A percentile compares a stretch with the other conserved stretches of the same genome.
Conservation (phyloP, 2,797 vertebrate species). For the Vultur gryphus region DNA sequence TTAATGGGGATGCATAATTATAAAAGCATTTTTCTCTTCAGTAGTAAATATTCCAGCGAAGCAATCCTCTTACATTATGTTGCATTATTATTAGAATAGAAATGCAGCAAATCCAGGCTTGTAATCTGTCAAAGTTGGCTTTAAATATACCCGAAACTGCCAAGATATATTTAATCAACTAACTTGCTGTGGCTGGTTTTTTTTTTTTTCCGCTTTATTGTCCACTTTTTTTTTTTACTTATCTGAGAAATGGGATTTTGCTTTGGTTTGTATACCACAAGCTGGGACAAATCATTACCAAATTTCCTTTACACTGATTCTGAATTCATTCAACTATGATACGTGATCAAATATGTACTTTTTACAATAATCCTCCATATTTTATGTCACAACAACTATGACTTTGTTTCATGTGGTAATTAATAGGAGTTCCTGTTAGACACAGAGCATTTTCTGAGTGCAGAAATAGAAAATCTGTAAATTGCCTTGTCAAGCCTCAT, state of each 20-base stretch:
- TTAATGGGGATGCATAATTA: not conserved
- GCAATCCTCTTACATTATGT: not conserved
- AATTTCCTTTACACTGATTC: not conserved
- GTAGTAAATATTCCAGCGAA: not conserved
- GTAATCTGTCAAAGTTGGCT: not conserved
- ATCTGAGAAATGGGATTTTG: not conserved
- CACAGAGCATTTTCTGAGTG: not conserved
- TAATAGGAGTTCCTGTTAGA: conserved; percentile 11
- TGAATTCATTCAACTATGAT: not conserved
- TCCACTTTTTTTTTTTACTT: not conserved
- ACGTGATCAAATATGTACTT: not conserved
- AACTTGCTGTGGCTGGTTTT: not conserved
- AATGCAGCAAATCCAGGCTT: not conserved
- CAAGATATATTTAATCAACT: not conserved
- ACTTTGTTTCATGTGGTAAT: conserved; percentile 25
- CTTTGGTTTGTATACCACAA: not conserved
- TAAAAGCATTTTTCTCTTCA: not conserved
- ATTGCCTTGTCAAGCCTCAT: conserved; percentile 55
- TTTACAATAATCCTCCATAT: not conserved
- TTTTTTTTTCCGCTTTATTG: not conserved
- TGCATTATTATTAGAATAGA: not conserved
- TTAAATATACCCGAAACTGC: not conserved
- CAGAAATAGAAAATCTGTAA: conserved; percentile 19
- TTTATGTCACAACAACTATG: not conserved
- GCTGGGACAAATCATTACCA: not conserved